Evolutionary conservation across 2,113 vertebrate genomes (phyloP).

Genomic region (Capreolus pygargus): DNA sequence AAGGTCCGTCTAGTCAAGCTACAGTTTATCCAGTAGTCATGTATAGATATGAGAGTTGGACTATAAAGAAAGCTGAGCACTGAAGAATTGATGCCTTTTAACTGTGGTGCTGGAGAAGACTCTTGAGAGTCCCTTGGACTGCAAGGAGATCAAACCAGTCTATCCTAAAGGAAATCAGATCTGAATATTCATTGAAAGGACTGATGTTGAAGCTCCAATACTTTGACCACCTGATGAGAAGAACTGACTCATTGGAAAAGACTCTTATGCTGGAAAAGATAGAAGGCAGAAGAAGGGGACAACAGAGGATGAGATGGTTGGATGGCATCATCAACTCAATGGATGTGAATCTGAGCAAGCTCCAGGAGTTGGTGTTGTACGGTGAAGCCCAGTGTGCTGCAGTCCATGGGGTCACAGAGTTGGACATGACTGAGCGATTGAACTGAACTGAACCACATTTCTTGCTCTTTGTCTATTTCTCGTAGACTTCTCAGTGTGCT

Average conservation of each 20-base stretch:
- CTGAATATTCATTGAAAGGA: background rate
- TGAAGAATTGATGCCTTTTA: background rate
- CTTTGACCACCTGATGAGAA: background rate
- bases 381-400: background rate
- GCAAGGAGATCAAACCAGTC: background rate
- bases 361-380: background rate
- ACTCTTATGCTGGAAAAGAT: background rate
- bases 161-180: background rate
- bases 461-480: background rate
- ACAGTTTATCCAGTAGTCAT: background rate
- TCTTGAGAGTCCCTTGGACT: background rate
- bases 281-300: background rate
- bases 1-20: background rate
- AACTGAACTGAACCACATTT: background rate
- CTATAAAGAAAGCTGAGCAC: background rate
- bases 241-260: background rate
- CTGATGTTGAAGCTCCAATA: background rate
- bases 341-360: background rate
- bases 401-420: background rate
- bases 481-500: background rate
- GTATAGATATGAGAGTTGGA: background rate
- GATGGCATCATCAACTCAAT: background rate
- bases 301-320: background rate
- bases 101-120: background rate
- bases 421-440: background rate